Conservation (phyloP, 2,797 vertebrate genomes). For the Falco biarmicus region DNA sequence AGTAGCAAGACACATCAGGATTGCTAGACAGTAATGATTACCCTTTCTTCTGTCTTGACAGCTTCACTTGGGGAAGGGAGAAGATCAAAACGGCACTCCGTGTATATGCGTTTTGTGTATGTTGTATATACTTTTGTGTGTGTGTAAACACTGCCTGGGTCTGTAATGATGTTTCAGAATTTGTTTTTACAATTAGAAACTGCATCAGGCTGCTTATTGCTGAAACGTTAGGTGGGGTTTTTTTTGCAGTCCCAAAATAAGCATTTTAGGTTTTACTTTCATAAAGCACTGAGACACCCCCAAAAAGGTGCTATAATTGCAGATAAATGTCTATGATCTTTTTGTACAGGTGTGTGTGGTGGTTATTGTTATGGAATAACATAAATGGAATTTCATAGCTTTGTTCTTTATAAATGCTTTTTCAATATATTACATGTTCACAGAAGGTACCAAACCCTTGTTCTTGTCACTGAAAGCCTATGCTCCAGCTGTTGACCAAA, state of each 20-base stretch:
- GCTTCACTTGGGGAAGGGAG: not conserved
- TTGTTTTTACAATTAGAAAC: not conserved
- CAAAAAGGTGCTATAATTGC: not conserved
- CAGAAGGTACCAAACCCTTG: not conserved
- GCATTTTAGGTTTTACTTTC: not conserved
- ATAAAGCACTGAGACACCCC: not conserved
- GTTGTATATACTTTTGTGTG: not conserved
- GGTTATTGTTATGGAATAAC: not conserved
- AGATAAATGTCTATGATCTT: not conserved
- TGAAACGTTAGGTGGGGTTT: not conserved
- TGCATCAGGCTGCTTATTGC: not conserved
- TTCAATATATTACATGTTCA: not conserved
- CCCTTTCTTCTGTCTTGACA: not conserved
- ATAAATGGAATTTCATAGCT: not conserved
- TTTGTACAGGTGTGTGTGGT: not conserved
- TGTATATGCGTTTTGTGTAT: not conserved
- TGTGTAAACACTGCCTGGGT: not conserved
- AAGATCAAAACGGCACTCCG: not conserved
- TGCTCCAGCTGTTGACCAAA: not conserved
- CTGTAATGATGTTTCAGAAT: not conserved
- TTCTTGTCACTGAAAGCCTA: not conserved
- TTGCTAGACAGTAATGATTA: not conserved
- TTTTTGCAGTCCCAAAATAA: not conserved
- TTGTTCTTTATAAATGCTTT: not conserved
- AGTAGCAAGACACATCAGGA: not conserved